Percentiles rank a stretch among this genome's conserved stretches.
Conservation (phyloP, 1,140 invertebrate species). For the Neuroterus valhalla region DNA sequence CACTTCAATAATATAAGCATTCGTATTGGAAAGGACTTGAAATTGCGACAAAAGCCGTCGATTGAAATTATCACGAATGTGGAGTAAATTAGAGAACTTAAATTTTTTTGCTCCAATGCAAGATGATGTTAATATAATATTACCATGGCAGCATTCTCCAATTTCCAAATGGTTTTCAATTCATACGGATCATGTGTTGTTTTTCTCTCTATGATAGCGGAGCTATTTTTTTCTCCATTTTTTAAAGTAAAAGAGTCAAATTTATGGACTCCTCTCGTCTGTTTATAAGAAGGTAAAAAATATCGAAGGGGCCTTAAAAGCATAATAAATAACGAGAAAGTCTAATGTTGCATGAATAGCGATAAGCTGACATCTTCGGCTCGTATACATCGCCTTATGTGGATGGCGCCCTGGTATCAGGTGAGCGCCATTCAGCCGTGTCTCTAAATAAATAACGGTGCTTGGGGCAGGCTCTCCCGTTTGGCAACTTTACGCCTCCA, state of each 20-base stretch:
- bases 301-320: constrained; percentile 58
- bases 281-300: constrained; percentile 39
- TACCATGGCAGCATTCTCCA: too few species aligned
- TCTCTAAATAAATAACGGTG: constrained; percentile 69
- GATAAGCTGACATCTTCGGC: constrained; percentile 66
- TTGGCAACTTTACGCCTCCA: constrained; percentile 52
- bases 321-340: constrained; percentile 67
- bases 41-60: too few species aligned
- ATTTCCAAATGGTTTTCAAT: too few species aligned
- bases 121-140: too few species aligned
- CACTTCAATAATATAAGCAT: too few species aligned
- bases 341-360: constrained; percentile 74
- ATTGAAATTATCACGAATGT: too few species aligned
- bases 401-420: constrained; percentile 44
- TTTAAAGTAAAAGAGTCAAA: not conserved
- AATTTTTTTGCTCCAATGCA: too few species aligned
- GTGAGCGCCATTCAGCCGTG: constrained; percentile 53
- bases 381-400: constrained; percentile 32
- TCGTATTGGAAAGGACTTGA: too few species aligned
- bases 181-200: too few species aligned
- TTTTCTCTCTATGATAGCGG: not conserved
- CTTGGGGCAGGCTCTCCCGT: constrained; percentile 42
- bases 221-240: not conserved
- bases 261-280: not conserved
- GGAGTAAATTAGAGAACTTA: too few species aligned